Conservation (phyloP, 1,140 invertebrate species). For the Nymphalis io region DNA sequence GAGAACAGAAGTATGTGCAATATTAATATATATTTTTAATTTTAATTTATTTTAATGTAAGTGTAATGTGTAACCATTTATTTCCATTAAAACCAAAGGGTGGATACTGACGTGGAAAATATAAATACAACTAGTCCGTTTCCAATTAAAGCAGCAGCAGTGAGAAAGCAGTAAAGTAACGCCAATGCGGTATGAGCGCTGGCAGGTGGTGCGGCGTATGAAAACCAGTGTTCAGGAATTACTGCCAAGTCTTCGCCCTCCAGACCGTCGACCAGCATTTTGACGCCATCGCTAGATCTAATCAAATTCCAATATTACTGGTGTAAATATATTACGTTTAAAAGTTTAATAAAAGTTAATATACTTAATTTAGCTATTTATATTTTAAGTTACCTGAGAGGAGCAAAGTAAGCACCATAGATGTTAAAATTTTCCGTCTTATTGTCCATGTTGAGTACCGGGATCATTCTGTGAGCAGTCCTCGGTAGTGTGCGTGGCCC, state of each 20-base stretch:
- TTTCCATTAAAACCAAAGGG: neutral
- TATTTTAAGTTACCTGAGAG: slow-evolving; percentile 54
- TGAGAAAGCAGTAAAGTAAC: slow-evolving; percentile 90
- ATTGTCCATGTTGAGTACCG: slow-evolving; percentile 61
- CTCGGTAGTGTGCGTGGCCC: slow-evolving; percentile 68
- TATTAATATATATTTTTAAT: too few species aligned
- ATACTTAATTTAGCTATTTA: neutral
- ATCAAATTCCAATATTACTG: neutral
- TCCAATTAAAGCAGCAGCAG: slow-evolving; percentile 88
- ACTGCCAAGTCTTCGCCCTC: slow-evolving; percentile 87
- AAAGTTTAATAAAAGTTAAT: too few species aligned
- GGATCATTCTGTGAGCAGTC: slow-evolving; percentile 68
- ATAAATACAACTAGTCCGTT: slow-evolving; percentile 95
- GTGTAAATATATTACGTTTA: too few species aligned
- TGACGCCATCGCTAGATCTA: slow-evolving; percentile 51
- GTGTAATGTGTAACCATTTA: neutral
- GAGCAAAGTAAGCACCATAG: slow-evolving; percentile 66
- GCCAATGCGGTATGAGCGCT: slow-evolving; percentile 91
- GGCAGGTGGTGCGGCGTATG: slow-evolving; percentile 89
- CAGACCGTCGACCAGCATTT: slow-evolving; percentile 89
- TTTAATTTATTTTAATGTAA: neutral
- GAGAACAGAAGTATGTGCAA: too few species aligned
- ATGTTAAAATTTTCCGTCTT: slow-evolving; percentile 55
- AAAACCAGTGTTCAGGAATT: slow-evolving; percentile 91
- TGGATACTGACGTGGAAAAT: slow-evolving; percentile 88